These are phyloP conservation scores for Phallusia fumigata DNA, from an alignment of 23 tunicate species.

Conservation along the genomic window DNA sequence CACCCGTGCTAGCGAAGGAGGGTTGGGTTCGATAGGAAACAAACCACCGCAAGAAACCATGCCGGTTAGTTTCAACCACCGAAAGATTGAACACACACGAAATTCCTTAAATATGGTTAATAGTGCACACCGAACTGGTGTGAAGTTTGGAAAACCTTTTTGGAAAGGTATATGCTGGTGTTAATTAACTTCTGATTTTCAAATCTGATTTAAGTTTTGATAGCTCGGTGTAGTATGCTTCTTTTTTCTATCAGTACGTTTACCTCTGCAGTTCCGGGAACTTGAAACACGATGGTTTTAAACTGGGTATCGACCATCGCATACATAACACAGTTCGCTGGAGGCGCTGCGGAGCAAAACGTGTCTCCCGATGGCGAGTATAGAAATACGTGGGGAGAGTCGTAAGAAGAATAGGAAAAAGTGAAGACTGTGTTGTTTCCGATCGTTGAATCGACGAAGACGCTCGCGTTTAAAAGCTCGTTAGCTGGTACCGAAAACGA, in stretches of 20 bases:
- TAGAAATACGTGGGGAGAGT: conserved; percentile 6
- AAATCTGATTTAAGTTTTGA: no score
- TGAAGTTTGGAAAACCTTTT: no score
- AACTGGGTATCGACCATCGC: not conserved
- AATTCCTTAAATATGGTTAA: no score
- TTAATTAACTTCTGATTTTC: no score
- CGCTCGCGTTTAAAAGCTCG: conserved; percentile 6
- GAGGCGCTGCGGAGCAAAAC: not conserved
- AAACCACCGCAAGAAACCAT: no score
- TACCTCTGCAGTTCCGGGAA: conserved; percentile 57
- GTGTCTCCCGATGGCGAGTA: conserved; percentile 18
- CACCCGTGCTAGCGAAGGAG: no score
- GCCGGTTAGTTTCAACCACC: no score
- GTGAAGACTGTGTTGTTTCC: conserved; percentile 58
- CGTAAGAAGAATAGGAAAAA: conserved; percentile 34
- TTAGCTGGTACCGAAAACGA: not conserved
- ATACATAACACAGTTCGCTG: not conserved
- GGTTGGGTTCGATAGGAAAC: no score
- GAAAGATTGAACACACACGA: no score
- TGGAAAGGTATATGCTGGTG: no score
- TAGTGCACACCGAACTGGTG: no score
- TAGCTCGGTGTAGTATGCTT: no score
- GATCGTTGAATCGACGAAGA: conserved; percentile 43
- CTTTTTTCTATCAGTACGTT: not conserved
- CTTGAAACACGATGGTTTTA: conserved; percentile 29